These are phyloP conservation scores for Entomyzon cyanotis DNA, from an alignment of 2,113 vertebrate genomes.

Conservation along the genomic window DNA sequence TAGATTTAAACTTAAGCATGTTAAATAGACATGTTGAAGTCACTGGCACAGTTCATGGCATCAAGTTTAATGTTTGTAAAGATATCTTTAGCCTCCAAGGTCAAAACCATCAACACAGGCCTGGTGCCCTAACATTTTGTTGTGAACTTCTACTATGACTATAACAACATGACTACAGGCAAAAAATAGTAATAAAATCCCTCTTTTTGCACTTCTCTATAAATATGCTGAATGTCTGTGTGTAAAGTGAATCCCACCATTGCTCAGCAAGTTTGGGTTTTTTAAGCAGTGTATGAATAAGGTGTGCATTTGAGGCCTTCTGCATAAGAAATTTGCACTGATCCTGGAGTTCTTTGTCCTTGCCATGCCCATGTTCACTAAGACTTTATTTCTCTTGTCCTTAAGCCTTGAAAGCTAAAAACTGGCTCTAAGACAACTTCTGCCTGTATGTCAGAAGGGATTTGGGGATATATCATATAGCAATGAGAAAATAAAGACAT, in stretches of 20 bases:
- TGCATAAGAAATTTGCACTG: not conserved
- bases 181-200: not conserved
- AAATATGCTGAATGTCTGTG: not conserved
- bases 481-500: not conserved
- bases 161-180: not conserved
- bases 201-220: not conserved
- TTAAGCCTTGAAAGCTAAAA: slow-evolving; percentile 1
- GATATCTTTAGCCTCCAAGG: not conserved
- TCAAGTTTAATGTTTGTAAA: not conserved
- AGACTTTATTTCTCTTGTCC: not conserved
- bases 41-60: not conserved
- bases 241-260: not conserved
- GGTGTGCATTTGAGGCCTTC: not conserved
- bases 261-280: not conserved
- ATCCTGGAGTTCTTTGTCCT: not conserved
- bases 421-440: not conserved
- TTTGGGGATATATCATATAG: not conserved
- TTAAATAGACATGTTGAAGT: not conserved
- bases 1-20: not conserved
- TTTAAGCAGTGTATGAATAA: not conserved
- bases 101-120: not conserved
- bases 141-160: not conserved
- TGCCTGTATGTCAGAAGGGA: not conserved
- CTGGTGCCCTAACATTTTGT: not conserved
- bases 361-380: not conserved